These are phyloP conservation scores for Mormyrus iriodes DNA, from an alignment of 2,113 vertebrate genomes.

Conservation along the genomic window DNA sequence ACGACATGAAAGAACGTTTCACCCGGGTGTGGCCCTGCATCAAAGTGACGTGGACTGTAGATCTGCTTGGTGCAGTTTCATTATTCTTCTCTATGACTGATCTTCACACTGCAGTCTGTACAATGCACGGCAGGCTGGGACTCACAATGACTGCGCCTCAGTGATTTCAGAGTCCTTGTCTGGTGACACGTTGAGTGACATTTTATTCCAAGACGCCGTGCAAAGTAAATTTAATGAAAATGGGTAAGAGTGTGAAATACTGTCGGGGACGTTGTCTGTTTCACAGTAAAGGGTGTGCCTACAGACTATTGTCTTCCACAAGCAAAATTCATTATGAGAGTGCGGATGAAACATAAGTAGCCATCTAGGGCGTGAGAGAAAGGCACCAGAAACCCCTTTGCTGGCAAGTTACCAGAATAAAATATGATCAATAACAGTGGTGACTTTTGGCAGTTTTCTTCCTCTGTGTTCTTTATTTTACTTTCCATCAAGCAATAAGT, in stretches of 20 bases:
- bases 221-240: not conserved
- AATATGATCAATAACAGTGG: not conserved
- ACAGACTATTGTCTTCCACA: not conserved
- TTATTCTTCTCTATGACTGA: not conserved
- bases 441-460: not conserved
- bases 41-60: slow-evolving; percentile 1
- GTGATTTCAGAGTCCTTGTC: not conserved
- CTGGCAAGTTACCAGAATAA: not conserved
- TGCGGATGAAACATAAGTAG: not conserved
- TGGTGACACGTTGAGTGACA: not conserved
- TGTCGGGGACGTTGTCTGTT: not conserved
- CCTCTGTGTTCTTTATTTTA: not conserved
- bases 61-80: not conserved
- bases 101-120: not conserved
- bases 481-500: not conserved
- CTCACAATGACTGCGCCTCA: not conserved
- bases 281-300: not conserved
- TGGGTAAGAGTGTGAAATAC: not conserved
- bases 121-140: not conserved
- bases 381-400: not conserved
- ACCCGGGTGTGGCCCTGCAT: not conserved
- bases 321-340: not conserved
- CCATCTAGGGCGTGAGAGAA: not conserved
- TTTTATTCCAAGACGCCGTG: not conserved
- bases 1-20: not conserved